These are phyloP conservation scores for Bujurquina vittata DNA, from an alignment of 2,113 vertebrate genomes.

Conservation along the genomic window DNA sequence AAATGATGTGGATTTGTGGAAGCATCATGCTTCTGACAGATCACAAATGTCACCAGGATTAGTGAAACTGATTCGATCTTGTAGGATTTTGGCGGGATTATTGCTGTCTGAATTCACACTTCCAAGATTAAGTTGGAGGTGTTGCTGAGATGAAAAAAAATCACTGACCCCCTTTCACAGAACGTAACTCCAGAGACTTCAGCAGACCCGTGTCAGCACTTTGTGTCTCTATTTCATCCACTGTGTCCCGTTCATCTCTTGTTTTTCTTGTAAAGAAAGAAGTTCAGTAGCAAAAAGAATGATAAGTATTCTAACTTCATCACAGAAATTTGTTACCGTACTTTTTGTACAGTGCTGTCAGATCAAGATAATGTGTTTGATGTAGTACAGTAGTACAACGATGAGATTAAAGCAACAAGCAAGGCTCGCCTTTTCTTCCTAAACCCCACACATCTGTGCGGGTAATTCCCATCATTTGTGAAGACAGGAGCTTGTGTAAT, in stretches of 20 bases:
- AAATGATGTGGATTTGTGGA: not conserved
- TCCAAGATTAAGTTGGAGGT: slow-evolving; percentile 3
- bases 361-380: slow-evolving; percentile 17
- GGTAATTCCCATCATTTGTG: slow-evolving; percentile 53
- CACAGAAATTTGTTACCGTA: not conserved
- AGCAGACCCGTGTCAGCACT: slow-evolving; percentile 27
- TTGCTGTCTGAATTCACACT: not conserved
- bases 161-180: not conserved
- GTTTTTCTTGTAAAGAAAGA: not conserved
- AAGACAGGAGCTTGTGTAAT: slow-evolving; percentile 69
- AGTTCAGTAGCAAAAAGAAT: not conserved
- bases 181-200: slow-evolving; percentile 16
- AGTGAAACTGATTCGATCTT: slow-evolving; percentile 10
- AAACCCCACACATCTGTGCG: not conserved
- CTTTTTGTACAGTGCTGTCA: not conserved
- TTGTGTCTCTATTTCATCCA: not conserved
- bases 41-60: slow-evolving; percentile 30
- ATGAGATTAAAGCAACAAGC: slow-evolving; percentile 36
- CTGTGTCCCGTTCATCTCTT: not conserved
- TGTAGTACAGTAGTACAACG: not conserved
- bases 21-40: slow-evolving; percentile 6
- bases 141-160: slow-evolving; percentile 4
- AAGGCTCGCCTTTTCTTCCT: not conserved
- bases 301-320: not conserved
- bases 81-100: slow-evolving; percentile 3